Evolutionary conservation across 2,113 vertebrate species (phyloP).

Genomic region (Origma solitaria): DNA sequence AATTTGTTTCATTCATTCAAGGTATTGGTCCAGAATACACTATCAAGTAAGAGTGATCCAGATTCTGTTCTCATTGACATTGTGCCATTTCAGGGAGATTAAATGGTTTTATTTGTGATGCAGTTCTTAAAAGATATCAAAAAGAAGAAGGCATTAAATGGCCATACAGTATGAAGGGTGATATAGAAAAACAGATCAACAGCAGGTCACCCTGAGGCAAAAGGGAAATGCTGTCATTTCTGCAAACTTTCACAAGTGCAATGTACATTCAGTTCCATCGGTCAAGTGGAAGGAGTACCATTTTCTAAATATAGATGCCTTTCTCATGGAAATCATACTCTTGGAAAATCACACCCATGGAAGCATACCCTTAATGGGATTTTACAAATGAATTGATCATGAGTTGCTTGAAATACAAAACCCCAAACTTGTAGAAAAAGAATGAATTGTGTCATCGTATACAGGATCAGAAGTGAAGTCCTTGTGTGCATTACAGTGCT

Average conservation of each 20-base stretch:
- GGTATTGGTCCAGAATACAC: neutral
- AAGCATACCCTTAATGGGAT: neutral
- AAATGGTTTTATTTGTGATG: neutral
- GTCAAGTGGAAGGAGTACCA: neutral
- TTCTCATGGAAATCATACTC: neutral
- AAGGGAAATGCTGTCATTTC: neutral
- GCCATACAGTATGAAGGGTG: neutral
- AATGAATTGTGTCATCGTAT: fast-evolving
- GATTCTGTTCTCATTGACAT: neutral
- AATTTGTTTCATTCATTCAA: neutral
- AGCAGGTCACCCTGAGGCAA: neutral
- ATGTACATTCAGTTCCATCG: neutral
- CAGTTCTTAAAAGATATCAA: neutral
- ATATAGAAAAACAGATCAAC: neutral
- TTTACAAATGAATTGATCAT: neutral
- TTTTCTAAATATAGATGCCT: neutral
- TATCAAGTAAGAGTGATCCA: neutral
- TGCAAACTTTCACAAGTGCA: neutral
- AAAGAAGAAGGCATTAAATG: neutral
- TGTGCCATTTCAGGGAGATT: neutral
- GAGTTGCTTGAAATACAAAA: neutral
- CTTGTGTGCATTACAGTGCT: neutral
- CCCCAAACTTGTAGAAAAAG: neutral
- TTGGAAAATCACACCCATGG: neutral
- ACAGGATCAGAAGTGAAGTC: neutral